Evolutionary conservation across 2,113 vertebrate species (phyloP).

Genomic region (Phoenicopterus ruber): DNA sequence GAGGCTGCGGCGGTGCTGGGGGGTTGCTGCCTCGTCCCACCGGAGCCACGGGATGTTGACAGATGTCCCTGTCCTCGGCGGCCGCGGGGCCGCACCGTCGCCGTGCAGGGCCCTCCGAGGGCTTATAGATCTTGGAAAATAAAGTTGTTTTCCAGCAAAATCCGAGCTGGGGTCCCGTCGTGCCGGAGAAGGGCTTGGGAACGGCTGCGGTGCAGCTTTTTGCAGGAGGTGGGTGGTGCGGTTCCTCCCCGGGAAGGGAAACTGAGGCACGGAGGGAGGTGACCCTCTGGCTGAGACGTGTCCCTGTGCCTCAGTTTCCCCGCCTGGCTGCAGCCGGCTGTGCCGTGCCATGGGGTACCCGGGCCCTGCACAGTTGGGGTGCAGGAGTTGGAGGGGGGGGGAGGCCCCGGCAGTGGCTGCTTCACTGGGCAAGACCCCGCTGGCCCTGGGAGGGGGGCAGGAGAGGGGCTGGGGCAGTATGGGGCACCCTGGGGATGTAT

Average conservation of each 20-base stretch:
- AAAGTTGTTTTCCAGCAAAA: background rate
- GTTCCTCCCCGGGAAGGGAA: background rate
- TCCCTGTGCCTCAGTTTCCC: background rate
- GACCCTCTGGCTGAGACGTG: background rate
- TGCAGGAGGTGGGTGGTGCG: background rate
- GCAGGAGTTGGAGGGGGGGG: background rate
- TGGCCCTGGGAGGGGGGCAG: background rate
- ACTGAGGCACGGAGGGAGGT: background rate
- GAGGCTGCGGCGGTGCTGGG: background rate
- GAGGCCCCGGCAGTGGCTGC: accelerated
- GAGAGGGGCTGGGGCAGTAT: background rate
- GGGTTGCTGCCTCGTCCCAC: background rate
- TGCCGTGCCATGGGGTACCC: background rate
- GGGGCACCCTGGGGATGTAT: background rate
- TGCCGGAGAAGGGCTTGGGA: accelerated
- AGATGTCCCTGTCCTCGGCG: background rate
- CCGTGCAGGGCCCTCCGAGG: background rate
- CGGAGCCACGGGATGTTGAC: accelerated
- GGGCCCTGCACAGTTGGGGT: background rate
- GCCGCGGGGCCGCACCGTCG: background rate
- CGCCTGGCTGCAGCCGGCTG: background rate
- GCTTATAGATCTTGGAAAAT: background rate
- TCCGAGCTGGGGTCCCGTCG: accelerated
- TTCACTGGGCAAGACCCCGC: background rate
- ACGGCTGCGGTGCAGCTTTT: accelerated